Evolutionary conservation across 1,140 invertebrate species (phyloP).

Genomic region (Platorchestia sp.): DNA sequence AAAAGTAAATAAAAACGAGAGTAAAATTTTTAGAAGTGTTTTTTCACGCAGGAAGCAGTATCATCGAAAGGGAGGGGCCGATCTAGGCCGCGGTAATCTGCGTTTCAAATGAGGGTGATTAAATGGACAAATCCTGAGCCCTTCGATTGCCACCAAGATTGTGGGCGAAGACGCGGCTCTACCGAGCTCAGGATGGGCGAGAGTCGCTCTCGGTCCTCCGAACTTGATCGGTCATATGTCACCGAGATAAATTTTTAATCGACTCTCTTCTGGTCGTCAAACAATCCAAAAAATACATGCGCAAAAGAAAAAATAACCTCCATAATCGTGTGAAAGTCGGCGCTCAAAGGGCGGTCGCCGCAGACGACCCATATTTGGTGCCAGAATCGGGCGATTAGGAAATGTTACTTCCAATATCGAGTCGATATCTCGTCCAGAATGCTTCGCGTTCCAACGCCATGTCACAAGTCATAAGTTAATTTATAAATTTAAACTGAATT

Average conservation of each 20-base stretch:
- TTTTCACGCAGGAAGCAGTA: background rate
- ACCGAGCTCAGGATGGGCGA: background rate
- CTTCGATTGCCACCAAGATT: background rate
- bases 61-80: background rate
- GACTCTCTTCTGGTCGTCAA: background rate
- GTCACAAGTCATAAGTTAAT: background rate
- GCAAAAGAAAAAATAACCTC: background rate
- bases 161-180: background rate
- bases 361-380: background rate
- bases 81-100: background rate
- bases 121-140: background rate
- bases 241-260: conserved; percentile 27
- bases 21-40: background rate
- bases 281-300: background rate
- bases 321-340: background rate
- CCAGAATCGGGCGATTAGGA: background rate
- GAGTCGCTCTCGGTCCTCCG: background rate
- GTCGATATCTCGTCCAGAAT: background rate
- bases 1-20: background rate
- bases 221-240: background rate
- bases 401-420: background rate
- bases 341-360: background rate
- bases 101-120: conserved; percentile 36
- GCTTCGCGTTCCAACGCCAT: background rate
- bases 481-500: background rate